Percentiles rank a stretch among this genome's conserved stretches.
These are phyloP conservation scores for Colletes collaris DNA, from an alignment of 2,888 invertebrate species.

Conservation along the genomic window DNA sequence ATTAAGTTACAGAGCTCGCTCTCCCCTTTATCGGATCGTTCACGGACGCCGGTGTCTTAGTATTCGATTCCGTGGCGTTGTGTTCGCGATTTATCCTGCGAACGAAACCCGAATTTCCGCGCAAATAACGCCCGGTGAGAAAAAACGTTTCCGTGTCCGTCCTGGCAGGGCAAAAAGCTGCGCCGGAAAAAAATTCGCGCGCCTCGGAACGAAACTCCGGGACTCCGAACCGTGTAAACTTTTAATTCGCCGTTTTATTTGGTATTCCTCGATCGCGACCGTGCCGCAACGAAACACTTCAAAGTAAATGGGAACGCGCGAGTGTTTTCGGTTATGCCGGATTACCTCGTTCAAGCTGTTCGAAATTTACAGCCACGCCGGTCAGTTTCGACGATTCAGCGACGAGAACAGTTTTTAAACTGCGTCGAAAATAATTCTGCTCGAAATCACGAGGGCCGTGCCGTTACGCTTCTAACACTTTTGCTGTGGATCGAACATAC, in stretches of 20 bases:
- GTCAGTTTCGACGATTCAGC: conserved; percentile 4
- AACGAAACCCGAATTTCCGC: no score
- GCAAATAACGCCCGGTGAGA: no score
- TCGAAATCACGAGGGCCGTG: background rate
- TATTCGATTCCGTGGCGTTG: no score
- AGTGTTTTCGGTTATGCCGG: conserved; percentile 10
- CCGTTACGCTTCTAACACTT: no score
- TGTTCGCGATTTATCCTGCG: background rate
- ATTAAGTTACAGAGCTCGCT: background rate
- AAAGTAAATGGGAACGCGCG: background rate
- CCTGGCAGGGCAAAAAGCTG: background rate
- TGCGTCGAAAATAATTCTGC: conserved; percentile 22
- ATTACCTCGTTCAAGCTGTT: conserved; percentile 34
- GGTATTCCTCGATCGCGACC: conserved; percentile 1
- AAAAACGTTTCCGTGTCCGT: no score
- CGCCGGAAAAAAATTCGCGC: conserved; percentile 1
- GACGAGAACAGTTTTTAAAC: conserved; percentile 26
- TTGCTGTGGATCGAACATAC: no score
- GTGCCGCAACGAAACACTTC: background rate
- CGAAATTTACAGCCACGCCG: conserved; percentile 28
- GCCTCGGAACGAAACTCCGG: background rate
- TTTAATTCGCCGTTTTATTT: conserved; percentile 26
- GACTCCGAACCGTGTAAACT: conserved; percentile 5
- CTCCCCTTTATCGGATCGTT: no score
- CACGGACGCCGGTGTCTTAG: no score